Percentiles rank a stretch among this genome's conserved stretches.
phyloP scores from a whole-genome alignment of 2,113 vertebrate species.

The Patagioenas fasciata region DNA sequence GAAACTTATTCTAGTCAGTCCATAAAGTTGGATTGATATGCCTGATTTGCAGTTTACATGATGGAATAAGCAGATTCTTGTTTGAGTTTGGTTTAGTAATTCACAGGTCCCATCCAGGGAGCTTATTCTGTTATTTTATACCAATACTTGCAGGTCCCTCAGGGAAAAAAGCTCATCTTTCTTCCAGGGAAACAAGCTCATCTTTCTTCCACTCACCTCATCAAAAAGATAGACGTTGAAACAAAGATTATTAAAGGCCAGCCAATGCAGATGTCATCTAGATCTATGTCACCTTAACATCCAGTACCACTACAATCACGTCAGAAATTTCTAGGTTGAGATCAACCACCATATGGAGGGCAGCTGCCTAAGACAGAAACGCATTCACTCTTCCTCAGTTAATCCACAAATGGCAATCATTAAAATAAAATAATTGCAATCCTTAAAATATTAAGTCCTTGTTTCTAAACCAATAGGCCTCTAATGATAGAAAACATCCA shows the following conservation, averaged over 20 bases:
- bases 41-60: neutral
- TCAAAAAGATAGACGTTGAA: neutral
- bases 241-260: neutral
- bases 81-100: neutral
- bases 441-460: neutral
- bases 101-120: neutral
- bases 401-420: constrained; percentile 45
- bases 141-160: neutral
- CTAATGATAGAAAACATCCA: neutral
- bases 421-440: constrained; percentile 49
- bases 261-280: neutral
- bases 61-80: neutral
- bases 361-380: neutral
- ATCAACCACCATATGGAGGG: neutral
- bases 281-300: neutral
- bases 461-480: neutral
- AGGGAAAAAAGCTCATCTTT: neutral
- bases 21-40: neutral
- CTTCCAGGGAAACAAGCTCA: neutral
- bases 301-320: neutral
- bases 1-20: neutral
- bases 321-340: neutral
- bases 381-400: constrained; percentile 10
- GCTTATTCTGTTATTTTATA: neutral
- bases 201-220: neutral